phyloP scores from a whole-genome alignment of 2,797 vertebrate species.

The Girardinus metallicus region DNA sequence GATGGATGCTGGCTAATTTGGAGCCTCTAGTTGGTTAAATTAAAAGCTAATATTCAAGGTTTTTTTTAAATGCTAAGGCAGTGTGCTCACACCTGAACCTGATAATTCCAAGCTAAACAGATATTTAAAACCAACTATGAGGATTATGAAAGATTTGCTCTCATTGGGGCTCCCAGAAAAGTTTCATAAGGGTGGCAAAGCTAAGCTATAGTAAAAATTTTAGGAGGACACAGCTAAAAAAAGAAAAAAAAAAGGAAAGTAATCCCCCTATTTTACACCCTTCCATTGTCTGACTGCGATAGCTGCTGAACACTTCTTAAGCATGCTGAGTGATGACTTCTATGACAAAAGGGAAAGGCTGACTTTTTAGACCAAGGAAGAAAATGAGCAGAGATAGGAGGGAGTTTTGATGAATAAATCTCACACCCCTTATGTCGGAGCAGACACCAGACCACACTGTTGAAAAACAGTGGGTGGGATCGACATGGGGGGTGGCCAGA shows the following conservation, averaged over 20 bases:
- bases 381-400: constrained; percentile 35
- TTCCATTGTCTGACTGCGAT: constrained; percentile 6
- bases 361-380: constrained; percentile 43
- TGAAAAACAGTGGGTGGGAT: constrained; percentile 49
- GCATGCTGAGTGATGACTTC: constrained; percentile 52
- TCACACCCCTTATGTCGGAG: constrained; percentile 41
- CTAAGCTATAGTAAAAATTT: too few relatives aligned
- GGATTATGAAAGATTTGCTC: not conserved
- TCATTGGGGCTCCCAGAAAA: too few relatives aligned
- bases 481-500: constrained; percentile 45
- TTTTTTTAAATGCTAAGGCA: not conserved
- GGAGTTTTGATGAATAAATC: constrained; percentile 56
- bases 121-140: not conserved
- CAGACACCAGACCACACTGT: constrained; percentile 44
- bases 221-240: not conserved
- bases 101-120: not conserved
- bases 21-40: not conserved
- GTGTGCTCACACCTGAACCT: not conserved
- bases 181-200: too few relatives aligned
- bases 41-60: not conserved
- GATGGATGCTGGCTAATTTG: not conserved
- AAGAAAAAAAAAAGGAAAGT: not conserved
- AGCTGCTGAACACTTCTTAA: constrained; percentile 50
- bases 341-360: constrained; percentile 56
- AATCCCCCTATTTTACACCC: not conserved